These are phyloP conservation scores for Myrmophylax atrothorax DNA, from an alignment of 2,113 vertebrate species.

Conservation along the genomic window DNA sequence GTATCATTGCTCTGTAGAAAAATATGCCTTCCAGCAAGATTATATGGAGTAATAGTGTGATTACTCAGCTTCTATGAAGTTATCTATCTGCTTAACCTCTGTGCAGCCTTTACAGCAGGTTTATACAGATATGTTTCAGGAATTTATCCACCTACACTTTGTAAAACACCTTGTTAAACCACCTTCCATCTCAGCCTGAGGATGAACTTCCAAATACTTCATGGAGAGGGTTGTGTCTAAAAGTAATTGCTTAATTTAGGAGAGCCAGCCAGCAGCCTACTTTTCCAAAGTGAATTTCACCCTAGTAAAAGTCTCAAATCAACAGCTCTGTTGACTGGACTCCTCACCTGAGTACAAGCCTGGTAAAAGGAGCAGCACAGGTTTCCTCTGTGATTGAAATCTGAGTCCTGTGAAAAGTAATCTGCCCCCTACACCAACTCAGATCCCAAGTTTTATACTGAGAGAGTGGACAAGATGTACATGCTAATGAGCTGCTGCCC, in stretches of 20 bases:
- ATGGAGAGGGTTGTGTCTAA: conserved; percentile 1
- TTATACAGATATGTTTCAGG: conserved; percentile 57
- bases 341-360: not conserved
- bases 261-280: conserved; percentile 11
- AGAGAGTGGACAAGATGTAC: not conserved
- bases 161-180: conserved; percentile 48
- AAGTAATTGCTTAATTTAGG: conserved; percentile 60
- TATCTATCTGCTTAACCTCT: conserved; percentile 59
- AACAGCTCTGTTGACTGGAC: not conserved
- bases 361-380: not conserved
- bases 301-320: not conserved
- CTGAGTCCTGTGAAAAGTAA: not conserved
- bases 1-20: conserved; percentile 47
- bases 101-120: conserved; percentile 41
- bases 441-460: not conserved
- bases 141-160: conserved; percentile 45
- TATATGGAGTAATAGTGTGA: conserved; percentile 22
- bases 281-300: conserved; percentile 17
- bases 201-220: not conserved
- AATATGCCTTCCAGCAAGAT: conserved; percentile 35
- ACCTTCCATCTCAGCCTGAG: conserved; percentile 20
- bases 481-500: not conserved
- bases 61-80: conserved; percentile 38
- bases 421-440: not conserved
- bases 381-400: not conserved